Evolutionary conservation across 2,888 invertebrate species (phyloP), one percentile per base, ranked within the genome.

Genomic region (Erannis defoliaria): DNA sequence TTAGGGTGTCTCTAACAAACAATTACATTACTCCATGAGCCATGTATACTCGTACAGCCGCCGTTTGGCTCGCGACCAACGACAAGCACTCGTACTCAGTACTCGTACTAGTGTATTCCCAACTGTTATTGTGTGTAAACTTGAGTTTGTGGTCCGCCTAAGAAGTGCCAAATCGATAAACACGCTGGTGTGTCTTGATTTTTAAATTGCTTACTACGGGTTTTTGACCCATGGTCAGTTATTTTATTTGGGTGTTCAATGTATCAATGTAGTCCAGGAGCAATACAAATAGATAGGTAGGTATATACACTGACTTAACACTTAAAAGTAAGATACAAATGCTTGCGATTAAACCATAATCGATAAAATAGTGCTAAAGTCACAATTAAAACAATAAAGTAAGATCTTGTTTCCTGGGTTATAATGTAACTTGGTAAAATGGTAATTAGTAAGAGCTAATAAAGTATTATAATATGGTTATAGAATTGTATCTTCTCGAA

Each of bases 41-140:
- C 84, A 82, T 80, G 83, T 83, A 81, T 46, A 43, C 35, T 43
- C 35, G 35, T 40, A 38, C 33, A 16, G 40, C 26, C 37, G 43
- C 38, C 84, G 82, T 86, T 91, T 91, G 91, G 91, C 91, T 82
- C 82, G 63, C 75, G 65, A 88, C 90, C 90, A 90, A 87, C 78
- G 77, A 78, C 80, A 78, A 78, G 80, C 73, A 82, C 80, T 85
- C 86, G 83, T 85, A 82, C 78, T n/a, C n/a, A n/a, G n/a, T n/a
- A n/a, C n/a, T n/a, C n/a, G n/a, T n/a, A n/a, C n/a, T n/a, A n/a
- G n/a, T n/a, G 82, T 82, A 86, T 85, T 88, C 84, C 80, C 77
- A 78, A 80, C 84, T 82, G 80, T 85, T 88, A 88, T 85, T 80
- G 80, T 80, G 78, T 78, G 77, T 84, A 77, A 82, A 82, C 83